Conservation (phyloP, 2,888 invertebrate genomes). For the Campoplex capitator region DNA sequence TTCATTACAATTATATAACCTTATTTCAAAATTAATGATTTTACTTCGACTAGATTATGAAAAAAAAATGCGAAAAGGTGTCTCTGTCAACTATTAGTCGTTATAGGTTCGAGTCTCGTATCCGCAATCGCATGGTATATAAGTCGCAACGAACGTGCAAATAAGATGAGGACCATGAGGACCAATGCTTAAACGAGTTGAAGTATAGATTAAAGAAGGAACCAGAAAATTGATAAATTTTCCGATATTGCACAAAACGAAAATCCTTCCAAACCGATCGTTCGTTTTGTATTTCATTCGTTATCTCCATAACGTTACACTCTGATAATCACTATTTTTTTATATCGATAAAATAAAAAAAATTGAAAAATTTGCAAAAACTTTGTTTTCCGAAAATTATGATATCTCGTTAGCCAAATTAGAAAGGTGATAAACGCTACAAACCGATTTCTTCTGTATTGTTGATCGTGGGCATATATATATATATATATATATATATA, state of each 20-base stretch:
- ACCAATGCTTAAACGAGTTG: slow-evolving; percentile 55
- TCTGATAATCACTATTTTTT: slow-evolving; percentile 18
- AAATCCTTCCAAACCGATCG: slow-evolving; percentile 18
- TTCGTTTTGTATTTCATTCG: slow-evolving; percentile 8
- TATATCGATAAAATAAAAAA: not conserved
- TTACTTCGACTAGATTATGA: not conserved
- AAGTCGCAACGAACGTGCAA: slow-evolving; percentile 5
- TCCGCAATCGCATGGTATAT: slow-evolving; percentile 7
- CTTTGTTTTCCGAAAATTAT: not conserved
- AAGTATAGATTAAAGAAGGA: slow-evolving; percentile 50
- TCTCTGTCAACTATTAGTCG: not conserved
- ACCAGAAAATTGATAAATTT: slow-evolving; percentile 27
- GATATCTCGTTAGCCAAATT: slow-evolving; percentile 45
- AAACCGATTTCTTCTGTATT: slow-evolving; percentile 36
- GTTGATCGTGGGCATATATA: slow-evolving; percentile 44
- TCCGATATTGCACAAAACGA: not conserved
- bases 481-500: not conserved
- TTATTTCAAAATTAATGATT: not conserved
- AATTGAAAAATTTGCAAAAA: not conserved
- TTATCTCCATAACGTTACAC: not conserved
- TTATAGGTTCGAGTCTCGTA: slow-evolving; percentile 14
- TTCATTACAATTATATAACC: not conserved
- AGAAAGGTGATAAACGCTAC: slow-evolving; percentile 16
- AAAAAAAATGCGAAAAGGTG: not conserved
- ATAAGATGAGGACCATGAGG: slow-evolving; percentile 57